Evolutionary conservation across 1,140 invertebrate genomes (phyloP).

Genomic region (Drosophila ogumai): DNA sequence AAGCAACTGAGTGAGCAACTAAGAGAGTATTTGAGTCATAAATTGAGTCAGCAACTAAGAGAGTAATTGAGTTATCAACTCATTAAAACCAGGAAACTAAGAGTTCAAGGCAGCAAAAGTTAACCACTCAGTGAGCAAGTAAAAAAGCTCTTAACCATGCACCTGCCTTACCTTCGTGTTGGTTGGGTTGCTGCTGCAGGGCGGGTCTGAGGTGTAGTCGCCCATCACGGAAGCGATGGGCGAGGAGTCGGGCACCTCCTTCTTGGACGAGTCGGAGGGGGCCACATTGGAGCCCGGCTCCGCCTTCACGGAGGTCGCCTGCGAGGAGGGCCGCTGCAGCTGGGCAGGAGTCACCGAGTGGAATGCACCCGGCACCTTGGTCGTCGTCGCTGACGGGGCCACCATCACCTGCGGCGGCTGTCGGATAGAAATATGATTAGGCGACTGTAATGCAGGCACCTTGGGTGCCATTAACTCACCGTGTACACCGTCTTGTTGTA

Average conservation of each 20-base stretch:
- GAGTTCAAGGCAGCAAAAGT: too few relatives aligned
- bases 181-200: constrained; percentile 37
- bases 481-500: constrained; percentile 58
- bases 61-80: too few relatives aligned
- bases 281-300: constrained; percentile 87
- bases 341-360: constrained; percentile 73
- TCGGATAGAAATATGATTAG: background rate
- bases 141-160: background rate
- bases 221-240: constrained; percentile 80
- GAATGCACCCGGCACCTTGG: constrained; percentile 70
- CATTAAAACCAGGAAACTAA: too few relatives aligned
- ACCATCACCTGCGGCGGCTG: constrained; percentile 62
- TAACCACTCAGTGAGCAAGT: too few relatives aligned
- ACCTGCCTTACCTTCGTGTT: constrained; percentile 40
- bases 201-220: constrained; percentile 62
- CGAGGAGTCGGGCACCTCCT: constrained; percentile 85
- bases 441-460: background rate
- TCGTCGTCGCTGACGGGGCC: constrained; percentile 25
- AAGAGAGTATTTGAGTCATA: too few relatives aligned
- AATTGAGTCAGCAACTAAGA: too few relatives aligned
- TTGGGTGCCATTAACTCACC: constrained; percentile 15
- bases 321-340: constrained; percentile 86
- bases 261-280: constrained; percentile 87
- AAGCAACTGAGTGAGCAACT: too few relatives aligned
- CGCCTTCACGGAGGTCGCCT: constrained; percentile 88